phyloP scores from a whole-genome alignment of 2,113 vertebrate species.

The Xiphophorus maculatus region DNA sequence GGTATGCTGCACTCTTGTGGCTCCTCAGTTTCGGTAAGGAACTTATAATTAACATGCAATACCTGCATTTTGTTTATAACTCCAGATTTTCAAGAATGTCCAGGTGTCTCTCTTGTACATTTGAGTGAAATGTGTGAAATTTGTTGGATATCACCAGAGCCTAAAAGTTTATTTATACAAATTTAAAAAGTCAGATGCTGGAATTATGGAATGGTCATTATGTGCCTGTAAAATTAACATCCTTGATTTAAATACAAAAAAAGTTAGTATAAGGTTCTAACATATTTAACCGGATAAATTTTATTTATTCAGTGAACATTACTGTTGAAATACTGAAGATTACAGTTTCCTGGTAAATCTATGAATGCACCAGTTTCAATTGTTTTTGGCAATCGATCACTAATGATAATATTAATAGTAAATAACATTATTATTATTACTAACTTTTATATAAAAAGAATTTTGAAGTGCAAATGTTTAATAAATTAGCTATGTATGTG shows the following conservation, averaged over 20 bases:
- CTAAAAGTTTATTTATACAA: too few relatives aligned
- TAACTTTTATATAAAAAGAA: too few relatives aligned
- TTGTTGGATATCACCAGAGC: too few relatives aligned
- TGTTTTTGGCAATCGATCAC: not conserved
- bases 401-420: too few relatives aligned
- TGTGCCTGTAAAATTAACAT: not conserved
- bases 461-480: too few relatives aligned
- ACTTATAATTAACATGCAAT: not conserved
- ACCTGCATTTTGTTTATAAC: not conserved
- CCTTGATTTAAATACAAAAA: too few relatives aligned
- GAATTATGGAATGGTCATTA: not conserved
- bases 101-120: not conserved
- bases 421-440: too few relatives aligned
- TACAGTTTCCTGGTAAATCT: not conserved
- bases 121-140: too few relatives aligned
- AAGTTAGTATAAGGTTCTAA: too few relatives aligned
- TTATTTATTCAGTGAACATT: not conserved
- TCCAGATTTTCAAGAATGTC: not conserved
- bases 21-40: slow-evolving; percentile 58
- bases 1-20: slow-evolving; percentile 35
- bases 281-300: too few relatives aligned
- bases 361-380: not conserved
- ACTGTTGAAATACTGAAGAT: not conserved
- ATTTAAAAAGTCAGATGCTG: too few relatives aligned
- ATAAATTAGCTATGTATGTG: too few relatives aligned